Base-by-base conservation (phyloP, 2,113 vertebrate species). In the Paramisgurnus dabryanus region DNA sequence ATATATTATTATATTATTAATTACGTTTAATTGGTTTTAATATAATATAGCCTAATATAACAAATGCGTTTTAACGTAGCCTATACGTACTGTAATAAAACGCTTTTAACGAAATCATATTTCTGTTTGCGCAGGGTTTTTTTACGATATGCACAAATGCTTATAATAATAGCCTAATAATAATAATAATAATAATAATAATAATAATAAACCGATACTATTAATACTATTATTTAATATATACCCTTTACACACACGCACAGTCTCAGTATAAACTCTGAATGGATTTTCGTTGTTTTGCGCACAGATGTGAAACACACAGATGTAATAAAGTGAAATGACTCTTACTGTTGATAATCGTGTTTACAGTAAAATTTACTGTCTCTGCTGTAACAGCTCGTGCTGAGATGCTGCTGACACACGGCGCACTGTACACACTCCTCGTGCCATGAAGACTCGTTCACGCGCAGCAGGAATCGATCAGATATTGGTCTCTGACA, bases 291-390 rank as follows among this genome's bases (percentile, higher is more conserved):
- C 27, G 27, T 13, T 53, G 50, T 13, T 0, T 53, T 13, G 43
- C 6, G 8, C 9, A 53, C 53, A 57, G 4, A 57, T 12, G 13
- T 57, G 53, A n/a, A 57, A 57, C 53, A 58, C 3, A 41, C 57
- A 60, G 27, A 73, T 6, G 9, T 9, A 34, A 50, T 43, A 17
- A 22, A 41, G 49, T 67, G 41, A 34, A 49, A 12, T 2, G 49
- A 53, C 47, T 76, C 94, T 95, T 95, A 98, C 96, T 93, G 93
- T 91, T 96, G 95, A 93, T 97, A 97, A 95, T 97, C 95, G 84
- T 92, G 91, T 88, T 92, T 96, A 94, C 96, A 98, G 93, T 96
- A 97, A 58, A 95, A 92, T 83, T 95, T 96, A 82, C 91, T 90
- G 88, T 96, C 95, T 84, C 94, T 92, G 91, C 90, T 92, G 93